Conservation (phyloP, 2,113 vertebrate genomes). For the Ginglymostoma cirratum region DNA sequence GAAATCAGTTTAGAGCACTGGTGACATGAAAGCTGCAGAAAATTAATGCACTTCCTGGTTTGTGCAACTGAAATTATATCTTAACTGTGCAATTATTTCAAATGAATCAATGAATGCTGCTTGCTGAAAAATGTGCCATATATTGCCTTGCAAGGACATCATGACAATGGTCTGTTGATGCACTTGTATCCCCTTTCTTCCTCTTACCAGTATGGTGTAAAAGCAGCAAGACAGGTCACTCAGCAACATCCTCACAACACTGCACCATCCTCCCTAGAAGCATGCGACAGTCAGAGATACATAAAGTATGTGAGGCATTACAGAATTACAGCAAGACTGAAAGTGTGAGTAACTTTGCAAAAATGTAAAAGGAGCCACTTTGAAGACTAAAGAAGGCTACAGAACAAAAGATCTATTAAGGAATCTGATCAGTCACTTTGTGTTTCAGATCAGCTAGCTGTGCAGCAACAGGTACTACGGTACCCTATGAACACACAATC, state of each 20-base stretch:
- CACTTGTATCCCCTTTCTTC: not conserved
- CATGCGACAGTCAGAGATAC: not conserved
- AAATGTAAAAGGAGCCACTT: not conserved
- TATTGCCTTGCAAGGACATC: not conserved
- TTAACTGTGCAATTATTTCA: not conserved
- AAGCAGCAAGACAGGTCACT: not conserved
- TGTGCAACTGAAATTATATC: not conserved
- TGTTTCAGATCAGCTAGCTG: not conserved
- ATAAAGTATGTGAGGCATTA: not conserved
- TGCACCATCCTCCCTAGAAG: not conserved
- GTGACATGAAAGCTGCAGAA: not conserved
- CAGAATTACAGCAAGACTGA: not conserved
- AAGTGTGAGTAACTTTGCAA: not conserved
- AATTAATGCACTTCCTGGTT: not conserved
- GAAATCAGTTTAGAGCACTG: conserved; percentile 4
- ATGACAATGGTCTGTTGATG: not conserved
- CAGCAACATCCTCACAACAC: not conserved
- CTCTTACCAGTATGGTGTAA: not conserved
- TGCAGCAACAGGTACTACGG: not conserved
- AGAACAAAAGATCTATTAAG: too few species aligned
- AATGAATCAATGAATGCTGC: not conserved
- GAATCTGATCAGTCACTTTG: not conserved
- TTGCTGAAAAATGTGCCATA: not conserved
- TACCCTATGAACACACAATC: not conserved
- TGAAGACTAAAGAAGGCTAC: not conserved